Evolutionary conservation across 2,888 invertebrate species (phyloP).

Genomic region (Apantesis nais): DNA sequence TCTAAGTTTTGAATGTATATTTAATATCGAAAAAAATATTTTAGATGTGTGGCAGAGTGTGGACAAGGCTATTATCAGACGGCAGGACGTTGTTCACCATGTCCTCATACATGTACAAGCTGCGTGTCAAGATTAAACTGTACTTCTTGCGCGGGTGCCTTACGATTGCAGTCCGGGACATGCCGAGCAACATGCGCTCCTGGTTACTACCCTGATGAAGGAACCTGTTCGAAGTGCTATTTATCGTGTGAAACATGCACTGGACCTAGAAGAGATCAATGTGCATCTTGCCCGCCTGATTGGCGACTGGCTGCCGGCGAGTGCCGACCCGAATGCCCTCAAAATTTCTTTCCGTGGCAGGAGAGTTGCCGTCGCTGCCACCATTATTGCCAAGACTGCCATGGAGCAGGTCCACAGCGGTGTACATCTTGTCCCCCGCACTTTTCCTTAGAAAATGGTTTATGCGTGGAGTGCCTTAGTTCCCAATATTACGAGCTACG

Average conservation of each 20-base stretch:
- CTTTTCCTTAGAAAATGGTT: constrained; percentile 89
- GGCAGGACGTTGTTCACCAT: constrained; percentile 90
- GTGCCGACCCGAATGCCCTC: constrained; percentile 94
- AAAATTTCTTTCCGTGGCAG: constrained; percentile 92
- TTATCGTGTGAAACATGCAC: constrained; percentile 94
- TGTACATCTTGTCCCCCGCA: constrained; percentile 91
- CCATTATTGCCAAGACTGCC: constrained; percentile 94
- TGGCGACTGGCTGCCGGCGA: constrained; percentile 94
- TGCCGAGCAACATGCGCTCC: constrained; percentile 92
- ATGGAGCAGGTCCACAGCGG: constrained; percentile 91
- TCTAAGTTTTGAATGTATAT: constrained; percentile 14
- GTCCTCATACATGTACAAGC: constrained; percentile 91
- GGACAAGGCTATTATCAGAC: constrained; percentile 91
- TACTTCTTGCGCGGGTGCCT: constrained; percentile 90
- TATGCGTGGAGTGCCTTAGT: constrained; percentile 91
- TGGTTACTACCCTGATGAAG: constrained; percentile 94
- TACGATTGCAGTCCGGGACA: constrained; percentile 93
- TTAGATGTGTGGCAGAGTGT: constrained; percentile 91
- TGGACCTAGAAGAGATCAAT: constrained; percentile 93
- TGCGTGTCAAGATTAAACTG: constrained; percentile 93
- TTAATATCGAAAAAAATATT: constrained; percentile 52
- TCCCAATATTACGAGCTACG: constrained; percentile 90
- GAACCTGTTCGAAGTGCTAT: constrained; percentile 93
- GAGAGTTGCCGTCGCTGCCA: constrained; percentile 95
- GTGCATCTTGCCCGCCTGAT: constrained; percentile 91